phyloP scores from a whole-genome alignment of 2,113 vertebrate species.

The Trachemys scripta region DNA sequence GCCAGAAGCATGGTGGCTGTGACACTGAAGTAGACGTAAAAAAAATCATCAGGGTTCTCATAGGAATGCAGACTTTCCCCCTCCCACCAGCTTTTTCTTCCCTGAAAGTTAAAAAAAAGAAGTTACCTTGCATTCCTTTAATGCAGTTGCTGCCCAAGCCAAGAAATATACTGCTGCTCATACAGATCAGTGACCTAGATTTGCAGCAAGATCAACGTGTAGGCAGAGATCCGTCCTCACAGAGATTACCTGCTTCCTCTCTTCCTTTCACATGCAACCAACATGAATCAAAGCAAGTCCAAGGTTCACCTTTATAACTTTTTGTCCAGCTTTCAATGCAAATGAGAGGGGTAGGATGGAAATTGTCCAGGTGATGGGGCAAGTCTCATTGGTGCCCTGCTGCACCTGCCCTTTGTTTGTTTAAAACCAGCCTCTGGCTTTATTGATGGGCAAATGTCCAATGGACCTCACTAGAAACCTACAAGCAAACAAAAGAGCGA shows the following conservation, averaged over 20 bases:
- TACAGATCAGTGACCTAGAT: background rate
- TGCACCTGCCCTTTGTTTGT: background rate
- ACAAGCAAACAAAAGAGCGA: background rate
- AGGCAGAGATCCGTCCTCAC: background rate
- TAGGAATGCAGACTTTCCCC: background rate
- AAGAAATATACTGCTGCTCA: background rate
- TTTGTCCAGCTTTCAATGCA: slow-evolving; percentile 63
- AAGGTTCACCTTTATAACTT: slow-evolving; percentile 34
- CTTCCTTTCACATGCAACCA: slow-evolving; percentile 20
- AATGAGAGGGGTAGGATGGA: slow-evolving; percentile 44
- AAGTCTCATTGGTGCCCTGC: background rate
- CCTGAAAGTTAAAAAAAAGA: background rate
- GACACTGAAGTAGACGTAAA: background rate
- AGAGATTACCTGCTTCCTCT: slow-evolving; percentile 29
- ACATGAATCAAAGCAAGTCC: background rate
- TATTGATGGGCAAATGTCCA: background rate
- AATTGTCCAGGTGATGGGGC: background rate
- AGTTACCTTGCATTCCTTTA: background rate
- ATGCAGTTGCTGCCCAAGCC: fast-evolving
- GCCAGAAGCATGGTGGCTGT: background rate
- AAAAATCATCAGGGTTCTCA: fast-evolving
- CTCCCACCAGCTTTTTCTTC: background rate
- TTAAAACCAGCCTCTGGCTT: background rate
- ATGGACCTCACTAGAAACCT: background rate
- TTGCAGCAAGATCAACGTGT: background rate